Percentiles rank a stretch among this genome's conserved stretches.
Conservation (phyloP, 2,113 vertebrate genomes). For the Chaetodon trifascialis region DNA sequence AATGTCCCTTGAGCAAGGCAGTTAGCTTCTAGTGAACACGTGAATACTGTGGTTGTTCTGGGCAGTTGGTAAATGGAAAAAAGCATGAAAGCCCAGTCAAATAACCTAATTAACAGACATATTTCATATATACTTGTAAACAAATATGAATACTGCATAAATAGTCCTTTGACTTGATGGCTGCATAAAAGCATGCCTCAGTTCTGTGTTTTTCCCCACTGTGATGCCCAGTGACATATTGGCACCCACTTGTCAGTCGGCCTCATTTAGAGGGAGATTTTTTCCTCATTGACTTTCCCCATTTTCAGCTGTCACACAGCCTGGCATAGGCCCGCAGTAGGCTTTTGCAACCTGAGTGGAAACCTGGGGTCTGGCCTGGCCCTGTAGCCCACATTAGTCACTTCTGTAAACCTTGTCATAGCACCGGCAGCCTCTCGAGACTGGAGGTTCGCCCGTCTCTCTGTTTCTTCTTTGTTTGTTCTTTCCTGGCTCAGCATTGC, state of each 20-base stretch:
- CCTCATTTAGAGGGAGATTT: conserved; percentile 1
- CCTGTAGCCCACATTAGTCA: conserved; percentile 34
- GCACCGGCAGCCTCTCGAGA: not conserved
- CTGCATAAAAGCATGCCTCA: conserved; percentile 38
- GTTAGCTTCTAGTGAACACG: not conserved
- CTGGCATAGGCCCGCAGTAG: conserved; percentile 1
- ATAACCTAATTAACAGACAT: not conserved
- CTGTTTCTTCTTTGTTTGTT: conserved; percentile 26
- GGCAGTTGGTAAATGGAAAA: not conserved
- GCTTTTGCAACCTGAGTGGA: conserved; percentile 42
- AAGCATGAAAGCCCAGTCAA: not conserved
- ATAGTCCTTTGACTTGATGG: not conserved
- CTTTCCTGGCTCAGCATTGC: conserved; percentile 26
- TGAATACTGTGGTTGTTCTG: conserved; percentile 3
- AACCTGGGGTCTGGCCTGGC: conserved; percentile 24
- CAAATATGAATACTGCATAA: not conserved
- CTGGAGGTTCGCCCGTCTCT: conserved; percentile 31
- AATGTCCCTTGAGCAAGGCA: not conserved
- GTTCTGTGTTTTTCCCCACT: conserved; percentile 27
- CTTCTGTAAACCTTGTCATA: conserved; percentile 42
- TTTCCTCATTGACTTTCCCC: conserved; percentile 10
- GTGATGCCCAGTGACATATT: conserved; percentile 30
- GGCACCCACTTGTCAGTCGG: conserved; percentile 38
- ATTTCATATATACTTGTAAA: not conserved
- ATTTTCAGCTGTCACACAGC: conserved; percentile 28